phyloP scores from a whole-genome alignment of 1,140 invertebrate species.

The Bombus sibiricus region DNA sequence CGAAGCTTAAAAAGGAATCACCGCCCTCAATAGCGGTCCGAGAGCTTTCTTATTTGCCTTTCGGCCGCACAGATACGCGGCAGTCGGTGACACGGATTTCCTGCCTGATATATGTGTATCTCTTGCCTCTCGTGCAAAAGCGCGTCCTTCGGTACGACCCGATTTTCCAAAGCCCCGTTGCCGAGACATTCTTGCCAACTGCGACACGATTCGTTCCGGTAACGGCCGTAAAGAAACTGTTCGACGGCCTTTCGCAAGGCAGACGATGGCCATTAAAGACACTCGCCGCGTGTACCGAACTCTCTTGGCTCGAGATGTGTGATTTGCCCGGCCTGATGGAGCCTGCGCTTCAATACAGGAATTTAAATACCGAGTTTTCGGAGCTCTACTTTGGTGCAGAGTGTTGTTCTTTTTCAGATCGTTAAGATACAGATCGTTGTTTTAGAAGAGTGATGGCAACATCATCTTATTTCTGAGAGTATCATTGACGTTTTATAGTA shows the following conservation, averaged over 20 bases:
- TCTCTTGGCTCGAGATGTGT: conserved; percentile 13
- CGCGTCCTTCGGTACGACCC: conserved; percentile 8
- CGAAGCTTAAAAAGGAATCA: conserved; percentile 7
- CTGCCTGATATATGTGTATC: conserved; percentile 49
- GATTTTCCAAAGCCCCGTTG: background rate
- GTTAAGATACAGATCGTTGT: too few relatives aligned
- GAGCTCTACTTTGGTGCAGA: background rate
- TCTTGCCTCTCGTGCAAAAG: conserved; percentile 29
- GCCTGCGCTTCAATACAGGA: background rate
- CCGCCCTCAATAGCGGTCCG: background rate
- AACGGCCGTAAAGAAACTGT: conserved; percentile 12
- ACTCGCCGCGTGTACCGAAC: background rate
- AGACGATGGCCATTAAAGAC: conserved; percentile 21
- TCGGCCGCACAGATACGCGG: conserved; percentile 19
- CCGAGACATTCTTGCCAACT: background rate
- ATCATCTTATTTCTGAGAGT: too few relatives aligned
- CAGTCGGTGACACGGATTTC: conserved; percentile 55
- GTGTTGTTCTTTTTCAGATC: too few relatives aligned
- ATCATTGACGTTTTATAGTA: too few relatives aligned
- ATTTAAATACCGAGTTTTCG: background rate
- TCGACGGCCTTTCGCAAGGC: conserved; percentile 6
- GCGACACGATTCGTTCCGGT: conserved; percentile 9
- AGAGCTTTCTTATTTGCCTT: conserved; percentile 22
- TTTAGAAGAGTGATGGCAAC: too few relatives aligned
- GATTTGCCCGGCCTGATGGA: background rate